Evolutionary conservation across 2,113 vertebrate species (phyloP), one percentile per base, ranked within the genome.

Genomic region (Petrocephalus microphthalmus): DNA sequence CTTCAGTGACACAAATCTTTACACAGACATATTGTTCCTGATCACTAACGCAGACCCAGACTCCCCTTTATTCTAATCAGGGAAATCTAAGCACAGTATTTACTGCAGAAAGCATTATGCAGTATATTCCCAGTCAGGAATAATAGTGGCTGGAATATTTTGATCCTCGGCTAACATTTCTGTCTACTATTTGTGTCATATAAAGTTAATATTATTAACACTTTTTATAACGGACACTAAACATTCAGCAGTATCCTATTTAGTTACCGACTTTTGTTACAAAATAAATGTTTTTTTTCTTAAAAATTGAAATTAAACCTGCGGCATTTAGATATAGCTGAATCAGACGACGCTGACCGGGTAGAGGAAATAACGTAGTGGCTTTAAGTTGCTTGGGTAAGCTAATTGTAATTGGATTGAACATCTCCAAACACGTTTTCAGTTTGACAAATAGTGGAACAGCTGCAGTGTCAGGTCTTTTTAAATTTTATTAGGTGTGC

Each of bases 391-490:
- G 85, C 85, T 64, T 86, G 33, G 33, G 29, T 86, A 60, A 60
- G 54, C 85, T 86, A 86, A 60, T 86, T 86, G 56, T 60, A 86
- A 64, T 86, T 57, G 51, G 54, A 25, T 64, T 84, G 74, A 88
- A 84, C 78, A 83, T 47, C 54, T 53, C 33, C 37, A 88, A 37
- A 78, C 20, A 45, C 29, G 87, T 56, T 42, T 57, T 82, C 19
- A 81, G 86, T 87, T 88, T 86, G 88, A 91, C 88, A 71, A 91
- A 89, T 91, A 91, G 64, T 88, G 90, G 89, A 89, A 88, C 78
- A 89, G 22, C 91, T 88, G 81, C 56, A 88, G 37, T 89, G 88
- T 85, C 87, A 88, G 86, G 87, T 22, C 53, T 86, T 82, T 87
- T 89, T 60, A 82, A 89, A 85, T 85, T 88, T 90, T 88, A 89